Percentiles rank a stretch among this genome's conserved stretches.
Evolutionary conservation across 2,888 invertebrate species (phyloP).

Genomic region (Tipula confusa): DNA sequence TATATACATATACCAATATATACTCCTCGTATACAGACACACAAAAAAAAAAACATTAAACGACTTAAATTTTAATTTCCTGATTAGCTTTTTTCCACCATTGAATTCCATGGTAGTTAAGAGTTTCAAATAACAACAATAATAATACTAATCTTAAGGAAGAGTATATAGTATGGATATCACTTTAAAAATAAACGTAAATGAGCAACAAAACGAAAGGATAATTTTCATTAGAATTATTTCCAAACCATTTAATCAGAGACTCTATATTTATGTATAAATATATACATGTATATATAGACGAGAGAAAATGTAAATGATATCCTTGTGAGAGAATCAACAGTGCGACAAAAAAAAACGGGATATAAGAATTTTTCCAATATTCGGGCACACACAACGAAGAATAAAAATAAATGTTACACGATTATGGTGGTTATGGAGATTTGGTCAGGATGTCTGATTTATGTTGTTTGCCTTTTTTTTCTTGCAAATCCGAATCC

Average conservation of each 20-base stretch:
- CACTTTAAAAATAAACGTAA: background rate
- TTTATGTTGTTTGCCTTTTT: conserved; percentile 6
- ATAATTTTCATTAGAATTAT: conserved; percentile 25
- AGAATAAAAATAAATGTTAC: background rate
- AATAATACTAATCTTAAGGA: background rate
- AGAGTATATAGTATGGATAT: background rate
- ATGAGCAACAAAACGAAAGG: conserved; percentile 20
- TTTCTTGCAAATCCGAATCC: background rate
- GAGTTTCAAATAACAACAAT: background rate
- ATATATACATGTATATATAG: background rate
- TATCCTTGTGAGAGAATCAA: background rate
- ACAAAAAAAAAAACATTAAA: background rate
- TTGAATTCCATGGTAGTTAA: background rate
- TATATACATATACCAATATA: background rate
- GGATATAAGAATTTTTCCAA: background rate
- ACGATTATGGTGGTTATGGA: background rate
- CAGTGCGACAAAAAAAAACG: background rate
- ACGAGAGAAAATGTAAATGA: background rate
- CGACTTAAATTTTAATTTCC: conserved; percentile 25
- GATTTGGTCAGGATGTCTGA: conserved; percentile 4
- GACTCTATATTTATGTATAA: too few relatives aligned
- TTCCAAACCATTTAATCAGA: conserved; percentile 7
- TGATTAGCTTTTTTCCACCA: conserved; percentile 14
- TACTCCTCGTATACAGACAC: background rate
- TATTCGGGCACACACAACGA: background rate